Conservation (phyloP, 2,113 vertebrate species). For the Rostratula benghalensis region DNA sequence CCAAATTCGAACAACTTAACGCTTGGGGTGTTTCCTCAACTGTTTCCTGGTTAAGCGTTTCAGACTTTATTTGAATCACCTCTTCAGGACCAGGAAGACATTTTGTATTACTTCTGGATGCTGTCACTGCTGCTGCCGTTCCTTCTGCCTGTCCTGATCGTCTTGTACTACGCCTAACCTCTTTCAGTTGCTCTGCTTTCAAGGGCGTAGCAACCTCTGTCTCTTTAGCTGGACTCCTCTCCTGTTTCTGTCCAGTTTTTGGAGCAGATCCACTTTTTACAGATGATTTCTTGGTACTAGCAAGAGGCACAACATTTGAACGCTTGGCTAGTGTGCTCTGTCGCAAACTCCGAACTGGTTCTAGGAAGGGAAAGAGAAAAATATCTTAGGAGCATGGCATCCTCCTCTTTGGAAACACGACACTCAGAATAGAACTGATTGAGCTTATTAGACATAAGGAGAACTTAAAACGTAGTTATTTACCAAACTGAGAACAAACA, state of each 20-base stretch:
- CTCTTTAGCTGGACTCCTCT: conserved; percentile 75
- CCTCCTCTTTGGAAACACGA: not conserved
- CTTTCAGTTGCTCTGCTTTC: conserved; percentile 66
- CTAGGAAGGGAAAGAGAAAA: conserved; percentile 65
- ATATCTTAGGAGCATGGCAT: conserved; percentile 40
- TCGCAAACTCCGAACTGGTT: conserved; percentile 77
- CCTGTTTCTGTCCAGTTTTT: conserved; percentile 72
- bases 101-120: conserved; percentile 57
- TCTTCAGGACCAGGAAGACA: conserved; percentile 43
- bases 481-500: not conserved
- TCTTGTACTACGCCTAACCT: conserved; percentile 63
- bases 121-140: not conserved
- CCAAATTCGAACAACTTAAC: conserved; percentile 34
- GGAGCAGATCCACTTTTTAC: conserved; percentile 70
- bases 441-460: not conserved
- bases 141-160: conserved; percentile 55
- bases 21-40: conserved; percentile 38
- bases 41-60: conserved; percentile 27
- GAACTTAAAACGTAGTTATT: not conserved
- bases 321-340: conserved; percentile 81
- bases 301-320: conserved; percentile 65
- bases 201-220: conserved; percentile 40
- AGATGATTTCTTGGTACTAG: conserved; percentile 69
- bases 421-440: not conserved
- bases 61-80: conserved; percentile 42